phyloP scores from a whole-genome alignment of 2,888 invertebrate species.

The Portevinia maculata region DNA sequence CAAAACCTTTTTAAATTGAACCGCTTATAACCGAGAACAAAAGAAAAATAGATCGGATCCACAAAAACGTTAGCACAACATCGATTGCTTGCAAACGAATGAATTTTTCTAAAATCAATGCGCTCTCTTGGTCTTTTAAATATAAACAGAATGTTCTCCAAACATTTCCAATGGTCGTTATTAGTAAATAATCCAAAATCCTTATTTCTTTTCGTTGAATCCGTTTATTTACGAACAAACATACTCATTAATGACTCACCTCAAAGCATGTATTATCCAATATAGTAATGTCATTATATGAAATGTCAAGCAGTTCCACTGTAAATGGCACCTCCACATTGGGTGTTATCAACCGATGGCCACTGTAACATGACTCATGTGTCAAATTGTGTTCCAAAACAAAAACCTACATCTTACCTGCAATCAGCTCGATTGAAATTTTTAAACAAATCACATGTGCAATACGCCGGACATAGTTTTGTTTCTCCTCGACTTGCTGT shows the following conservation, averaged over 20 bases:
- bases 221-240: constrained; percentile 10
- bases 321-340: constrained; percentile 85
- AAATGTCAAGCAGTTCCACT: constrained; percentile 86
- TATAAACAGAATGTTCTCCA: background rate
- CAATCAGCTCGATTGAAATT: constrained; percentile 81
- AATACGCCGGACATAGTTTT: constrained; percentile 78
- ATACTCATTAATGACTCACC: constrained; percentile 81
- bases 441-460: constrained; percentile 79
- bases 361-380: constrained; percentile 78
- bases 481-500: constrained; percentile 16
- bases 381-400: constrained; percentile 80
- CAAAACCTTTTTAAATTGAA: no score
- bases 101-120: no score
- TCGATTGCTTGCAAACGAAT: no score
- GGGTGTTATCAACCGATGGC: constrained; percentile 85
- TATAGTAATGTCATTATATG: constrained; percentile 86
- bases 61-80: no score
- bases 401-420: constrained; percentile 76
- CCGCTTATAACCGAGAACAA: no score
- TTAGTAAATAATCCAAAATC: background rate
- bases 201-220: background rate
- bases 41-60: no score
- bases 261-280: constrained; percentile 86
- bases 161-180: background rate
- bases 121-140: no score